These are phyloP conservation scores for Bombus vancouverensis DNA, from an alignment of 1,140 invertebrate species.

Conservation along the genomic window DNA sequence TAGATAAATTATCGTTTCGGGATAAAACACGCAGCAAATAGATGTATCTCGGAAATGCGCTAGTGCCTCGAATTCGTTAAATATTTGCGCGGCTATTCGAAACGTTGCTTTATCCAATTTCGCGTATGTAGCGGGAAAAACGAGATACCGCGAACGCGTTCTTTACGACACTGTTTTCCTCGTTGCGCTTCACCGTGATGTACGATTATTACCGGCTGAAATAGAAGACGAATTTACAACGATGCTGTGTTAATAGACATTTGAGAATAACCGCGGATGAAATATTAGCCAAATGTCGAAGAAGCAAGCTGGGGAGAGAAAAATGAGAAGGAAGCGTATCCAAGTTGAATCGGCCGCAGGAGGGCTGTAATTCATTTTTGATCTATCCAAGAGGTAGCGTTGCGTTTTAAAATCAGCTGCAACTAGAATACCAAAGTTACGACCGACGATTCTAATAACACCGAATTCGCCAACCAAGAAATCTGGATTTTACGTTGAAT, in stretches of 20 bases:
- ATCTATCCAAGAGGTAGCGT: slow-evolving; percentile 20
- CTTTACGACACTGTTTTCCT: slow-evolving; percentile 44
- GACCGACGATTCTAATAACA: slow-evolving; percentile 6
- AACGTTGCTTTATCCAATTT: not conserved
- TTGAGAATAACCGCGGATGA: slow-evolving; percentile 39
- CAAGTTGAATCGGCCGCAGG: slow-evolving; percentile 30
- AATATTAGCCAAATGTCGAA: slow-evolving; percentile 35
- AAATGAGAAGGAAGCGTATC: slow-evolving; percentile 37
- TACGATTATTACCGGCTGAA: slow-evolving; percentile 37
- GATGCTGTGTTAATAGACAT: slow-evolving; percentile 42
- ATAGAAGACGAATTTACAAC: slow-evolving; percentile 45
- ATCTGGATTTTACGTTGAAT: not conserved
- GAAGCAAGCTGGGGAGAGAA: not conserved
- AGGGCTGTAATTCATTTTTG: slow-evolving; percentile 31
- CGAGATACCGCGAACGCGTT: not conserved
- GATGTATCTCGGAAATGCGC: not conserved
- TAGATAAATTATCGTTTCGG: not conserved
- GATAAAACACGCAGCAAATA: not conserved
- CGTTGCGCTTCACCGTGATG: slow-evolving; percentile 16
- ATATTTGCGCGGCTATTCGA: not conserved
- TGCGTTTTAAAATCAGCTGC: slow-evolving; percentile 1
- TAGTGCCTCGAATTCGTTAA: not conserved
- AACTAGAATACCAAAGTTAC: not conserved
- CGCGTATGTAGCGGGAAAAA: not conserved
- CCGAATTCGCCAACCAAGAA: not conserved